phyloP scores from a whole-genome alignment of 2,113 vertebrate species.

The Fulica atra region DNA sequence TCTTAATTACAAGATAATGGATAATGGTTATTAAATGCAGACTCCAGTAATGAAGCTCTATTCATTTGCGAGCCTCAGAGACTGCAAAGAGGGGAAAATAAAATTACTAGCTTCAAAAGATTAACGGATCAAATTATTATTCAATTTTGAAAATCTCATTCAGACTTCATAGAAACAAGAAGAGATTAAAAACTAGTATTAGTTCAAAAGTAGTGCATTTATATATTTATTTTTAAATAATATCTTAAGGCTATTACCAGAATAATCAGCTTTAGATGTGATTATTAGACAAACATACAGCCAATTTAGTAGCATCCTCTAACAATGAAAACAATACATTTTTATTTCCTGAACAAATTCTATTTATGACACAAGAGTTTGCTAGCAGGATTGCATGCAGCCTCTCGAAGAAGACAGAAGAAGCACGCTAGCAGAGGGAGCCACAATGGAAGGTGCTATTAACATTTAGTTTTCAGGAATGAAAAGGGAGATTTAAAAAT shows the following conservation, averaged over 20 bases:
- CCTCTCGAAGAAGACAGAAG: constrained; percentile 12
- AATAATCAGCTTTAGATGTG: constrained; percentile 90
- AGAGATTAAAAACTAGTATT: constrained; percentile 92
- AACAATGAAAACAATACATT: constrained; percentile 81
- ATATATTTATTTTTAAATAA: constrained; percentile 84
- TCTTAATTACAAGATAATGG: constrained; percentile 99
- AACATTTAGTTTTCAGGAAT: constrained; percentile 43
- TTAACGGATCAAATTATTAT: constrained; percentile 99
- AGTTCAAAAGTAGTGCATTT: constrained; percentile 90
- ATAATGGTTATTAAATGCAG: constrained; percentile 99
- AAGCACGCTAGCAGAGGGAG: neutral
- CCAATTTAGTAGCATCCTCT: constrained; percentile 73
- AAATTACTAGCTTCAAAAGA: constrained; percentile 96
- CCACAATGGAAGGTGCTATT: constrained; percentile 57
- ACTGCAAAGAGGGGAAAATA: constrained; percentile 86
- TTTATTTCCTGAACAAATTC: constrained; percentile 75
- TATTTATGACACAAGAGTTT: constrained; percentile 66
- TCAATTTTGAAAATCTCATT: constrained; percentile 99
- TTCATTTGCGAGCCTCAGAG: constrained; percentile 93
- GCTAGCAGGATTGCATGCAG: constrained; percentile 51
- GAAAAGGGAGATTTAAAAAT: constrained; percentile 70
- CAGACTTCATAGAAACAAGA: constrained; percentile 94
- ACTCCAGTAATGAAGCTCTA: constrained; percentile 96
- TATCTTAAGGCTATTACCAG: constrained; percentile 82
- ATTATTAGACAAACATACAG: constrained; percentile 88